Conservation (phyloP, 2,888 invertebrate species). For the Mylabris sibirica region DNA sequence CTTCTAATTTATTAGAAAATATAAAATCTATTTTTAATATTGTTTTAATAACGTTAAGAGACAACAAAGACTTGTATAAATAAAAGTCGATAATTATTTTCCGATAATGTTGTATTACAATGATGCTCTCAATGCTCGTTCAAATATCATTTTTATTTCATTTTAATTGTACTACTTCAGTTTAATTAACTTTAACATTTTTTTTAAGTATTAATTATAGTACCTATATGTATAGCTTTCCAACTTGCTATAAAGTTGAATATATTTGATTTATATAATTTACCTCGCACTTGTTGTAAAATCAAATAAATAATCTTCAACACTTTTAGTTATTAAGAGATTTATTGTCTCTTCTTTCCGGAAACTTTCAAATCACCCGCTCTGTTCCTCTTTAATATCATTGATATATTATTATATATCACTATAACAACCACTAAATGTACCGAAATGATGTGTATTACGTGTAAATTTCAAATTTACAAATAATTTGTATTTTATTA, state of each 20-base stretch:
- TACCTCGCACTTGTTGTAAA: constrained; percentile 30
- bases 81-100: constrained; percentile 21
- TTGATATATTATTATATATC: constrained; percentile 13
- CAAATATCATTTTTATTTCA: background rate
- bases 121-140: background rate
- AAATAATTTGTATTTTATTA: constrained; percentile 41
- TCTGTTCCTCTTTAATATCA: background rate
- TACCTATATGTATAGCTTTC: no score
- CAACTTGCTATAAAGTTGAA: background rate
- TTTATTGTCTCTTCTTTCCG: background rate
- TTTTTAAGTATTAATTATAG: no score
- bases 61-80: constrained; percentile 9
- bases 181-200: no score
- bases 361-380: background rate
- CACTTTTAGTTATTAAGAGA: constrained; percentile 27
- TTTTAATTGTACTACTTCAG: no score
- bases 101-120: constrained; percentile 26
- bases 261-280: background rate
- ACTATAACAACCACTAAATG: background rate
- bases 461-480: constrained; percentile 34
- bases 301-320: constrained; percentile 28
- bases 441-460: constrained; percentile 20
- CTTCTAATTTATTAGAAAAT: no score
- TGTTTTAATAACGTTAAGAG: background rate
- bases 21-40: background rate